Conservation (phyloP, 1,140 invertebrate genomes). For the Pseudomyrmex flavicornis region DNA sequence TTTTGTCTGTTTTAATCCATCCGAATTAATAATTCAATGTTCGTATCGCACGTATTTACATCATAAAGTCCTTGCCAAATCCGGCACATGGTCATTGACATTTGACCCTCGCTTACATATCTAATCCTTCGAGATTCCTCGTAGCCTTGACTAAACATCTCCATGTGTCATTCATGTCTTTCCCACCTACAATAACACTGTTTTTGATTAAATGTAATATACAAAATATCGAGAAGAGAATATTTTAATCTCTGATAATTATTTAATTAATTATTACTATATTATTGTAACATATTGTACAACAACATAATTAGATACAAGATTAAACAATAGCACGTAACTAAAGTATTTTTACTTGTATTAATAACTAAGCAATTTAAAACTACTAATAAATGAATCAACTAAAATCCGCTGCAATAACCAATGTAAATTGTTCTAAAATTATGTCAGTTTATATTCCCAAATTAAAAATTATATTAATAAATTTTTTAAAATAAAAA, state of each 20-base stretch:
- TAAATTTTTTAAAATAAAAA: background rate
- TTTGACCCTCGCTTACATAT: constrained; percentile 29
- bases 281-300: background rate
- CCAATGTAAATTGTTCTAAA: too few species aligned
- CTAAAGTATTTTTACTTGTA: background rate
- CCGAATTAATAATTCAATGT: constrained; percentile 42
- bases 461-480: background rate
- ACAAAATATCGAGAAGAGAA: too few species aligned
- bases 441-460: too few species aligned
- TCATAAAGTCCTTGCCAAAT: constrained; percentile 37
- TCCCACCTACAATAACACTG: too few species aligned
- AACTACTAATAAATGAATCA: background rate
- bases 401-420: too few species aligned
- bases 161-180: constrained; percentile 43
- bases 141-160: constrained; percentile 28
- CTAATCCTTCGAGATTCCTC: constrained; percentile 43
- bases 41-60: background rate
- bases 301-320: too few species aligned
- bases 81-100: constrained; percentile 63
- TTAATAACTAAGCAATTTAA: background rate
- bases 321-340: too few species aligned
- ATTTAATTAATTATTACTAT: background rate
- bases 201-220: too few species aligned
- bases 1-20: background rate
- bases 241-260: too few species aligned